These are phyloP conservation scores for Conistra vaccinii DNA, from an alignment of 2,888 invertebrate genomes.

Conservation along the genomic window DNA sequence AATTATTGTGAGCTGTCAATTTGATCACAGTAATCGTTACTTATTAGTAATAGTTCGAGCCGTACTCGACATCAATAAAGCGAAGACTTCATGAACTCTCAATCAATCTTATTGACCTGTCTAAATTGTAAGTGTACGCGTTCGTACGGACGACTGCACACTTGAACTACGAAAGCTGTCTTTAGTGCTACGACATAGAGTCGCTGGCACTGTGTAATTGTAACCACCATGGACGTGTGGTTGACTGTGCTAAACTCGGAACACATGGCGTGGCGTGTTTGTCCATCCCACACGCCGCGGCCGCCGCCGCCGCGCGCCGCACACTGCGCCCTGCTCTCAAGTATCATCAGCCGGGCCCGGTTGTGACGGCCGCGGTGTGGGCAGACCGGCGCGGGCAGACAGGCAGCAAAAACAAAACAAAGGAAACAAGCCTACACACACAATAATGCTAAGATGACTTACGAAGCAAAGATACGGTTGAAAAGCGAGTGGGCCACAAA, in stretches of 20 bases:
- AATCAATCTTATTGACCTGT: conserved; percentile 56
- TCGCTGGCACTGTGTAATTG: not conserved
- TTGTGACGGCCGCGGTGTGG: too few species aligned
- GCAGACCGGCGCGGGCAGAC: conserved; percentile 5
- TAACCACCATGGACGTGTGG: not conserved
- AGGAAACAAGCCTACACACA: not conserved
- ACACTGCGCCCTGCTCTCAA: conserved; percentile 22
- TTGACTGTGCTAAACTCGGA: not conserved
- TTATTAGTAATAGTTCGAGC: conserved; percentile 33
- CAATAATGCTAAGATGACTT: not conserved
- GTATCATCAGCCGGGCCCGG: too few species aligned
- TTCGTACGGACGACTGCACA: not conserved
- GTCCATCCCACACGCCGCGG: conserved; percentile 30
- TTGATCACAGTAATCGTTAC: conserved; percentile 22
- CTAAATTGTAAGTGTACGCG: conserved; percentile 32
- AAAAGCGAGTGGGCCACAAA: not conserved
- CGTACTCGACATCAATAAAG: conserved; percentile 34
- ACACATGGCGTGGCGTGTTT: conserved; percentile 23
- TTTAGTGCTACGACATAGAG: conserved; percentile 13
- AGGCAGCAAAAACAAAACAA: not conserved
- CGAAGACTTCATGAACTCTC: conserved; percentile 40
- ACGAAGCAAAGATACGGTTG: not conserved
- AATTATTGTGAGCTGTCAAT: conserved; percentile 37
- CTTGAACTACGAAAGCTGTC: not conserved
- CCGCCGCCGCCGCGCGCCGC: not conserved